Base-by-base conservation (phyloP, 35 echinoderm and acorn worm genomes). In the Hemicentrotus pulcherrimus region DNA sequence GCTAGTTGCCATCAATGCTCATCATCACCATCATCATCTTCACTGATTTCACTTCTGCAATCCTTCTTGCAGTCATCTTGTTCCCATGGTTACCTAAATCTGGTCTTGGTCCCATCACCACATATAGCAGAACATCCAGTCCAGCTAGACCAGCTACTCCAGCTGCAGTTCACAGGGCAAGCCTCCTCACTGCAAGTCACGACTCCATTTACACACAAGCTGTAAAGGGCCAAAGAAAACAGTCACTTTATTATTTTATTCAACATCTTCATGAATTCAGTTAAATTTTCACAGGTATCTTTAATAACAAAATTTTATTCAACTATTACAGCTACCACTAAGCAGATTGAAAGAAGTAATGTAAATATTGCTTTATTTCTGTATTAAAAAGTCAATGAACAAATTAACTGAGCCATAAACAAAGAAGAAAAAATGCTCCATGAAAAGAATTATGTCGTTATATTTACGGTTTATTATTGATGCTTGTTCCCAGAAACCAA, bases 81-180 rank as follows among this genome's bases (percentile, higher is more conserved):
- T 88, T 91, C 33, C 13, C n/a, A 58, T 13, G 59, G 86, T 86
- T 59, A 96, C 97, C 97, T 98, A 94, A 98, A 97, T 88, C 97
- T 94, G 52, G 61, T 96, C 94, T 95, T 94, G 11, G 91, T 95
- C 18, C 96, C 94, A 47, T 96, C 94, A 28, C 97, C 96, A 97
- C 97, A 98, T 3, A 61, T 92, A 31, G 86, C 86, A 33, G 86
- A 88, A 65, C 97, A 98, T 8, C 93, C 92, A 31, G 95, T 97
- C 97, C 97, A 98, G 6, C 61, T 89, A 19, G 96, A 97, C 97
- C 97, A 98, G 86, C 92, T 92, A 94, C 95, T 97, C 95, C 95
- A 98, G 65, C 96, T 95, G 94, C 97, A 96, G 86, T 98, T 96
- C 24, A 97, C 89, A 7, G 97, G 90, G 86, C 97, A 98, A 30